Conservation (phyloP, 35 echinoderm and acorn worm genomes). For the Hemicentrotus pulcherrimus region DNA sequence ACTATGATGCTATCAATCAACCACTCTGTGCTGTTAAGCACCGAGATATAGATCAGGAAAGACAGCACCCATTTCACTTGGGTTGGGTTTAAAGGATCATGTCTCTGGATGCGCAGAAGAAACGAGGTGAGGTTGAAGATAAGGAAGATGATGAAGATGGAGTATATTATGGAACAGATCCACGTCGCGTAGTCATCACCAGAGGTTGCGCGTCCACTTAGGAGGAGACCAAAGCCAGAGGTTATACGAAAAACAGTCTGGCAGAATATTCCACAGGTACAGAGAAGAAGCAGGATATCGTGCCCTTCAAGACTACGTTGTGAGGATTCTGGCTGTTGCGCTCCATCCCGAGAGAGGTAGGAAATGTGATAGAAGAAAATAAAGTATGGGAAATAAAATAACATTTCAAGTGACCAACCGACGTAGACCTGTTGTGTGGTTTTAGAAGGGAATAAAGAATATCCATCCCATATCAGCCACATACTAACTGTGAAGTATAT, state of each 20-base stretch:
- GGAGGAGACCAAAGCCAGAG: background rate
- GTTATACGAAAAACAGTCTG: background rate
- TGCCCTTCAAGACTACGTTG: slow-evolving; percentile 8
- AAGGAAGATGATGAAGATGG: background rate
- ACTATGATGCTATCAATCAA: background rate
- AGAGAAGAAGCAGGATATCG: slow-evolving; percentile 20
- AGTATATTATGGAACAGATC: background rate
- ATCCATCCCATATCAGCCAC: background rate
- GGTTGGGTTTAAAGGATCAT: background rate
- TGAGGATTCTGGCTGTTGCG: background rate
- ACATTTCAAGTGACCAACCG: background rate
- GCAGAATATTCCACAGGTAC: slow-evolving; percentile 39
- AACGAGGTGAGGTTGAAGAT: background rate
- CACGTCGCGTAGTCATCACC: background rate
- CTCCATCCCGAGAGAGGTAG: background rate
- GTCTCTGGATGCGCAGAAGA: slow-evolving; percentile 9
- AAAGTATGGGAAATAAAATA: background rate
- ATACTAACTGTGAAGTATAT: background rate
- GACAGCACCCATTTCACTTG: background rate
- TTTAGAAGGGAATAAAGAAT: background rate
- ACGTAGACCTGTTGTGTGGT: slow-evolving; percentile 12
- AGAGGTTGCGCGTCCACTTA: background rate
- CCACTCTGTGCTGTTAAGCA: background rate
- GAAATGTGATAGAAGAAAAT: background rate
- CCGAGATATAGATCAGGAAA: slow-evolving; percentile 9